Evolutionary conservation across 2,797 vertebrate species (phyloP).

Genomic region (Antennarius maculatus): DNA sequence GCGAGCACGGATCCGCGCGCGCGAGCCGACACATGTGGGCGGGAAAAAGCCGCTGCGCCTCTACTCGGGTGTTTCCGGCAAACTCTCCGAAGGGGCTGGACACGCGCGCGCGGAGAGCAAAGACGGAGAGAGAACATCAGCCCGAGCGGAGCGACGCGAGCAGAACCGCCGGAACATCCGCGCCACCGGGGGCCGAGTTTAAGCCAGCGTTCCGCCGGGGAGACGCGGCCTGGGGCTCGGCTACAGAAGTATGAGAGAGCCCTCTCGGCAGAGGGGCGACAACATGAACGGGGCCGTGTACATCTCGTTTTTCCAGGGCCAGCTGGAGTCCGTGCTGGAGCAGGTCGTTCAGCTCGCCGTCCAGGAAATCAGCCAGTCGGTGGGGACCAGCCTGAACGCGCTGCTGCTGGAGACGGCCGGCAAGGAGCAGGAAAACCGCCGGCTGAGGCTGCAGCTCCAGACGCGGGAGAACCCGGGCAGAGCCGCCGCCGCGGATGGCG

Average conservation of each 20-base stretch:
- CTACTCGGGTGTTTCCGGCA: conserved; percentile 58
- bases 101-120: conserved; percentile 38
- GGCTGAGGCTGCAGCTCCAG: conserved; percentile 72
- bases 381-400: conserved; percentile 79
- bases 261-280: conserved; percentile 53
- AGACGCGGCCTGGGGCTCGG: conserved; percentile 35
- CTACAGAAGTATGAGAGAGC: conserved; percentile 72
- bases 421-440: conserved; percentile 82
- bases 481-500: conserved; percentile 20
- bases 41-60: conserved; percentile 58
- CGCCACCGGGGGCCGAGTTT: background rate
- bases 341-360: conserved; percentile 85
- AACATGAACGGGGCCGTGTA: conserved; percentile 85
- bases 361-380: conserved; percentile 82
- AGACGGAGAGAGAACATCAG: conserved; percentile 24
- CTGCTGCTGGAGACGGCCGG: conserved; percentile 81
- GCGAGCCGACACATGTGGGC: conserved; percentile 53
- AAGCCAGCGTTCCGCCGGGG: conserved; percentile 34
- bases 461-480: conserved; percentile 49
- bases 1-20: conserved; percentile 23
- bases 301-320: conserved; percentile 86
- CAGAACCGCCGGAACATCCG: conserved; percentile 2
- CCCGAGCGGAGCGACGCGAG: background rate
- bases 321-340: conserved; percentile 85
- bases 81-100: conserved; percentile 35